Base-by-base conservation (phyloP, 2,113 vertebrate species). In the Charina bottae region DNA sequence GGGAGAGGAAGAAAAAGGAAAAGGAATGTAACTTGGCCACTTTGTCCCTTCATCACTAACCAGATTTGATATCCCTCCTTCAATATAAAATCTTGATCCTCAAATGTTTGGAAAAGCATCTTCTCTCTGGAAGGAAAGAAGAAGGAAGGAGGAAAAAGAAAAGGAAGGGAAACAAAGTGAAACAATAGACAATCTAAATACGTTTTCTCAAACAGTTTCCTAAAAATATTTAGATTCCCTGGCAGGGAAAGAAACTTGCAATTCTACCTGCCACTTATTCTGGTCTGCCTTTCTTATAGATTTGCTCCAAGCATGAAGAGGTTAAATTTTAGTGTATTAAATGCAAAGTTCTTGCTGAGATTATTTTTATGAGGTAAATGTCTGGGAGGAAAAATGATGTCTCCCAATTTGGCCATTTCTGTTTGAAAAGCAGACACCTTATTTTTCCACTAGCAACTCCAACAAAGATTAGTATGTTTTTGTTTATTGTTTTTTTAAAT, bases 321-420 rank as follows among this genome's bases (percentile, higher is more conserved):
- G 93, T 55, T 33, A 88, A 88, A 86, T 92, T 84, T 9, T 90
- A 58, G 64, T 64, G 90, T 21, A n/a, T 68, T 53, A 92, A 91
- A 26, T 84, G 23, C 55, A 87, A 87, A 93, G 87, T 49, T 90
- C 0, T 0, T 19, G 3, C 53, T 83, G 93, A 94, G 59, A 89
- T 88, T 88, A 55, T 93, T 3, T 24, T 37, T 54, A 1, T 60
- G 86, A 85, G 28, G 90, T 91, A 92, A 92, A 72, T 86, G 89
- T 37, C 19, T 92, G 92, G 83, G 19, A 86, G 90, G 72, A 78
- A 87, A 91, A 94, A 88, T 26, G 23, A 17, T 88, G 17, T 56
- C 21, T 92, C 46, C 55, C 90, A 90, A 95, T 83, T 55, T 93
- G 94, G 91, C 68, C 95, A 89, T 59, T 93, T 86, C 78, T 68